phyloP scores from a whole-genome alignment of 2,113 vertebrate species.

The Oreochromis niloticus region DNA sequence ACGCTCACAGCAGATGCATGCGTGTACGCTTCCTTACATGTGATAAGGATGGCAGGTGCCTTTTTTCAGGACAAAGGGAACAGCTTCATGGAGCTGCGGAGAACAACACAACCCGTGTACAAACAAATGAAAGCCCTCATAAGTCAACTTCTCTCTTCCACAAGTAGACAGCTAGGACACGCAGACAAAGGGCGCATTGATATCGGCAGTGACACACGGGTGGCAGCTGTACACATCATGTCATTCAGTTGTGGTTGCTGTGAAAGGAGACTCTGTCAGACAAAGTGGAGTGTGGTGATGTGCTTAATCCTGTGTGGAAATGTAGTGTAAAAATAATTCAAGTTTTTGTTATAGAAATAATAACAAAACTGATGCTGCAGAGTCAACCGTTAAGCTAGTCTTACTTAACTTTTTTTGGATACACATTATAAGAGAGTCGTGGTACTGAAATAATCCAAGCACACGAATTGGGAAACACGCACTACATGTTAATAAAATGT shows the following conservation, averaged over 20 bases:
- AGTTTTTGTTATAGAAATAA: not conserved
- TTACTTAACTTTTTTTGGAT: not conserved
- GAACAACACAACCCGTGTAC: not conserved
- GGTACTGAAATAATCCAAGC: not conserved
- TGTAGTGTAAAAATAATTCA: not conserved
- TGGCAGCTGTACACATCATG: constrained; percentile 59
- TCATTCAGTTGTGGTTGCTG: constrained; percentile 15
- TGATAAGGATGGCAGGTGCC: not conserved
- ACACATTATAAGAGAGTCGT: not conserved
- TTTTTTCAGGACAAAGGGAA: not conserved
- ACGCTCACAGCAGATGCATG: not conserved
- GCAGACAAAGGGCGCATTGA: constrained; percentile 52
- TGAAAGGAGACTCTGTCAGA: constrained; percentile 49
- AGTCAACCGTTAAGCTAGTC: not conserved
- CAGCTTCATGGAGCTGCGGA: not conserved
- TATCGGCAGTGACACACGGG: constrained; percentile 38
- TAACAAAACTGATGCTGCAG: not conserved
- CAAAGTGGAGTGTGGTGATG: not conserved
- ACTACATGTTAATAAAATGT: not conserved
- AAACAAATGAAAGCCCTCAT: constrained; percentile 33
- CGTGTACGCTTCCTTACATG: not conserved
- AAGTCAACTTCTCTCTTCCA: constrained; percentile 39
- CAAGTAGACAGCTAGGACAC: constrained; percentile 22
- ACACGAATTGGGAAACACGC: not conserved
- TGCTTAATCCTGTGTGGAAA: not conserved